Percentiles rank a stretch among this genome's conserved stretches.
phyloP scores from a whole-genome alignment of 2,113 vertebrate species.

The Centropus unirufus region DNA sequence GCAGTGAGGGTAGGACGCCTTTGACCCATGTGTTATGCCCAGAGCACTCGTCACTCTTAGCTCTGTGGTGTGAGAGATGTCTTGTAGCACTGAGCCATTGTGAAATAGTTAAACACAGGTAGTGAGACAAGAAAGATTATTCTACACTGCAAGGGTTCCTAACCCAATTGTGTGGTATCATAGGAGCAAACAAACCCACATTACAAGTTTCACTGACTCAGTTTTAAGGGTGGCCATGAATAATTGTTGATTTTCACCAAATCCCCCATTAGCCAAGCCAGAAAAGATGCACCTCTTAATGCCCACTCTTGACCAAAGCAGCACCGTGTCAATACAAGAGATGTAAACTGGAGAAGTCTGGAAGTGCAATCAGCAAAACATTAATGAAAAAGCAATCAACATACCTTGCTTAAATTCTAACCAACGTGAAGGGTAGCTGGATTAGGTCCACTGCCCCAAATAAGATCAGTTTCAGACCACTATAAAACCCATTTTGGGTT shows the following conservation, averaged over 20 bases:
- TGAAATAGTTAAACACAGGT: not conserved
- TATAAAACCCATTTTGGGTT: not conserved
- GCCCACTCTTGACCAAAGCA: not conserved
- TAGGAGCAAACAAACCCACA: not conserved
- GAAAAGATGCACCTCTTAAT: not conserved
- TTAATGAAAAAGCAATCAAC: not conserved
- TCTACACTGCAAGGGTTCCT: not conserved
- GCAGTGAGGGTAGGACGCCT: not conserved
- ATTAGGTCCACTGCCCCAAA: not conserved
- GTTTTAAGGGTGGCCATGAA: not conserved
- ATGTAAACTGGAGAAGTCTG: not conserved
- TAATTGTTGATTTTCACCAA: not conserved
- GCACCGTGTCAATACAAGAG: not conserved
- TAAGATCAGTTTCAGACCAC: not conserved
- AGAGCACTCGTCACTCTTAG: not conserved
- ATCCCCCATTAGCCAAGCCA: not conserved
- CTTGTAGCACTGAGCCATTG: not conserved
- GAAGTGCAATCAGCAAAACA: not conserved
- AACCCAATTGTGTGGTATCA: not conserved
- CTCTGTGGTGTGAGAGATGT: not conserved
- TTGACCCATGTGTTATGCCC: not conserved
- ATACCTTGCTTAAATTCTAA: not conserved
- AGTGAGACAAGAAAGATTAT: not conserved
- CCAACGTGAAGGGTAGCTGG: not conserved
- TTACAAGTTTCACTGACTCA: not conserved